Evolutionary conservation across 2,113 vertebrate genomes (phyloP).

Genomic region (Mohoua ochrocephala): DNA sequence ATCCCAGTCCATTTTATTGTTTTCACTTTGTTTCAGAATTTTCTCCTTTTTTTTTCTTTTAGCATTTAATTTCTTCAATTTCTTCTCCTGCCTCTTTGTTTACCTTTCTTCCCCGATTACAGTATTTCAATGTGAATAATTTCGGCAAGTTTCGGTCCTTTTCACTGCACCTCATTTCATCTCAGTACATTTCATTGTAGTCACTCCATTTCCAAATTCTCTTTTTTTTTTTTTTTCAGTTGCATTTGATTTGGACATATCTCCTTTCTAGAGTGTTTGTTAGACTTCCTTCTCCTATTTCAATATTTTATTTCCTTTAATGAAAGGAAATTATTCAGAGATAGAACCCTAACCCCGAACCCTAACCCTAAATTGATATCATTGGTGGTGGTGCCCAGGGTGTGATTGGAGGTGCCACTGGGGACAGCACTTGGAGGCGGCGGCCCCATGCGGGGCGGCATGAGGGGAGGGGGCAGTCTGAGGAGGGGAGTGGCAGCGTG

Average conservation of each 20-base stretch:
- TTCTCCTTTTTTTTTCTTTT: background rate
- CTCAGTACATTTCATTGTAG: background rate
- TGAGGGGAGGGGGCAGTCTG: background rate
- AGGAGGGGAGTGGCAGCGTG: accelerated
- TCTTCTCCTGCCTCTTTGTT: background rate
- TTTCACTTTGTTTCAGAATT: background rate
- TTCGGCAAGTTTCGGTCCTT: background rate
- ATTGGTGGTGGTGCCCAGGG: no score
- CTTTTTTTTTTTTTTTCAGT: background rate
- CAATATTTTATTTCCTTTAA: no score
- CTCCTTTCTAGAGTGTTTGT: no score
- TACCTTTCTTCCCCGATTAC: background rate
- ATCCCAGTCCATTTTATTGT: background rate
- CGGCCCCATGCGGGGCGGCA: accelerated
- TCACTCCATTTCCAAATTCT: background rate
- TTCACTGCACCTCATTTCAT: background rate
- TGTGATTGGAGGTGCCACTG: no score
- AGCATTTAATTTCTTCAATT: background rate
- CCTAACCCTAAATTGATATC: no score
- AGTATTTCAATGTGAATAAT: background rate
- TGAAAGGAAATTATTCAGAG: no score
- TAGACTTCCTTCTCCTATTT: no score
- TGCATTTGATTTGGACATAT: no score
- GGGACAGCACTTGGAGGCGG: no score
- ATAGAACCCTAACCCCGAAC: no score